These are phyloP conservation scores for Timandra comae DNA, from an alignment of 2,888 invertebrate species.

Conservation along the genomic window DNA sequence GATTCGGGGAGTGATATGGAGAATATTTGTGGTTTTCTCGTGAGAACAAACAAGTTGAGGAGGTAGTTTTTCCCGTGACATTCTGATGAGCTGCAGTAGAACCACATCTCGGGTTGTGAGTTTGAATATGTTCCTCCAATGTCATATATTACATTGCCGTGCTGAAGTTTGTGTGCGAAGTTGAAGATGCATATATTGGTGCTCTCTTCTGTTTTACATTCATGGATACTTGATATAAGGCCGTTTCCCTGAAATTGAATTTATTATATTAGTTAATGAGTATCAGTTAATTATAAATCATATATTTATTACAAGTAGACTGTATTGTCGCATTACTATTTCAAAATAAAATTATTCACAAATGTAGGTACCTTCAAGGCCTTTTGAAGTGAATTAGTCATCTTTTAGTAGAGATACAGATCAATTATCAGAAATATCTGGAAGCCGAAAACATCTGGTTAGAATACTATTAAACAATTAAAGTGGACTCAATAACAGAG, in stretches of 20 bases:
- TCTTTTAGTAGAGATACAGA: no score
- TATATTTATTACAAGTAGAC: no score
- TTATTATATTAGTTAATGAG: no score
- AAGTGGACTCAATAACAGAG: no score
- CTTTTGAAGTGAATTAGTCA: no score
- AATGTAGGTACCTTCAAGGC: no score
- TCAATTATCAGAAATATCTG: no score
- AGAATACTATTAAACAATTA: no score
- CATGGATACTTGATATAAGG: conserved; percentile 26
- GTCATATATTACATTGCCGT: conserved; percentile 32
- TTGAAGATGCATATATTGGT: conserved; percentile 43
- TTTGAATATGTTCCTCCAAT: conserved; percentile 54
- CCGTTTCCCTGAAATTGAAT: conserved; percentile 35
- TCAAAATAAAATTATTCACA: no score
- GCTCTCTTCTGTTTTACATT: conserved; percentile 40
- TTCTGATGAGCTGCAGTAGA: conserved; percentile 42
- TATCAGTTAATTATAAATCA: no score
- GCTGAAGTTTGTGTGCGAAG: conserved; percentile 31
- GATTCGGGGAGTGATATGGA: conserved; percentile 37
- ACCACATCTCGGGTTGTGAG: conserved; percentile 50
- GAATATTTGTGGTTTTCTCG: conserved; percentile 39
- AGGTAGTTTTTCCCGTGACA: conserved; percentile 42
- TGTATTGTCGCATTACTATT: no score
- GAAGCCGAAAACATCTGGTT: no score
- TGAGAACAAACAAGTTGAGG: conserved; percentile 52